Conservation (phyloP, 2,113 vertebrate species). For the Plecotus auritus region DNA sequence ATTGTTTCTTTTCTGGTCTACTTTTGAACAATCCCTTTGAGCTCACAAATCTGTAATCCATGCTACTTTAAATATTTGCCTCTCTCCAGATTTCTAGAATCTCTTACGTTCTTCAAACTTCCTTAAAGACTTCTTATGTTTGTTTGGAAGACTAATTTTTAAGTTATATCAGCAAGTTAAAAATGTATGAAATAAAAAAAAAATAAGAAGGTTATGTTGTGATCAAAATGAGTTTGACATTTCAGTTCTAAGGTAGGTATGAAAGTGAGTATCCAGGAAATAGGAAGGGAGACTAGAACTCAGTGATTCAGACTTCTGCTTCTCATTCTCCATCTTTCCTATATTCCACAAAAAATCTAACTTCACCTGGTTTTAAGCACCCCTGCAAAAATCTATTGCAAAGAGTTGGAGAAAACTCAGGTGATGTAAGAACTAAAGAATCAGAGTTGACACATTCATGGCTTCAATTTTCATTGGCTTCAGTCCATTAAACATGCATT, state of each 20-base stretch:
- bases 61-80: background rate
- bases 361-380: background rate
- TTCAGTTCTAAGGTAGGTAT: background rate
- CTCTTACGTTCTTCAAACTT: background rate
- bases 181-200: background rate
- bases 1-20: background rate
- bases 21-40: background rate
- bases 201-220: background rate
- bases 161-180: background rate
- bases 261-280: background rate
- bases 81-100: background rate
- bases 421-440: constrained; percentile 65
- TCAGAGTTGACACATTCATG: constrained; percentile 68
- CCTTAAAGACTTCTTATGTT: background rate
- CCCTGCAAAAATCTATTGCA: background rate
- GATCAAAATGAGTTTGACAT: background rate
- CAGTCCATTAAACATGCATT: constrained; percentile 75
- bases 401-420: constrained; percentile 30
- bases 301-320: background rate
- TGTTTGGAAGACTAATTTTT: background rate
- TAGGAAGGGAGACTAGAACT: background rate
- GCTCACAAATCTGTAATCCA: background rate
- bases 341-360: background rate
- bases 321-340: background rate
- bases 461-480: constrained; percentile 76